Base-by-base conservation (phyloP, 2,888 invertebrate species). In the Acleris emargana region DNA sequence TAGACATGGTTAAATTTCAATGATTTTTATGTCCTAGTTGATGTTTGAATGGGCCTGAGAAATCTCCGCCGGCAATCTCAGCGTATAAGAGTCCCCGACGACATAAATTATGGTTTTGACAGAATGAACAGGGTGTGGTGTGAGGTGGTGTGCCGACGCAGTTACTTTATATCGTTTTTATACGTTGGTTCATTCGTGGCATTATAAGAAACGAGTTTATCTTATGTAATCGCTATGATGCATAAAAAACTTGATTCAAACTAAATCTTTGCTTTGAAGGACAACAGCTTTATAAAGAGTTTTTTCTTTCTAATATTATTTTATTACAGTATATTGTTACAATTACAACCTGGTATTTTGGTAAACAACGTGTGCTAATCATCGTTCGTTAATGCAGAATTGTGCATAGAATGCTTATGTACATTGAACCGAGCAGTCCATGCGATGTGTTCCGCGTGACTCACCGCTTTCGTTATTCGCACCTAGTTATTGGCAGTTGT, bases 391-490 rank as follows among this genome's bases (percentile, higher is more conserved):
- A 73, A 71, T 69, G 67, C 58, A 57, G 70, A 73, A 68, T 71
- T 71, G 70, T 71, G 71, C 69, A 63, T 64, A 67, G 68, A 72
- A 72, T 67, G 68, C 75, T 74, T 69, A 69, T 74, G 74, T 77
- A 68, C 71, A 72, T 72, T 71, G 71, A 71, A 17, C 47, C 67
- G 71, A 73, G 69, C 76, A 71, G 59, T 45, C 71, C 73, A 57
- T 45, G 45, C 57, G 67, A 67, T 73, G 67, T 71, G 81, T 81
- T 82, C 78, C 80, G 80, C 81, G 75, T 88, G 88, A 88, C 79
- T 89, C 86, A 88, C 76, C 77, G 86, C 84, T 87, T 89, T 89
- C 86, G 80, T 83, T 83, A 80, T 86, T 85, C 77, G 79, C 82
- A 82, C 81, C 77, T 79, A 82, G 74, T 85, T 79, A 82, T 81